Evolutionary conservation across 2,113 vertebrate genomes (phyloP), one percentile per base, ranked within the genome.

Genomic region (Amazona vittata): DNA sequence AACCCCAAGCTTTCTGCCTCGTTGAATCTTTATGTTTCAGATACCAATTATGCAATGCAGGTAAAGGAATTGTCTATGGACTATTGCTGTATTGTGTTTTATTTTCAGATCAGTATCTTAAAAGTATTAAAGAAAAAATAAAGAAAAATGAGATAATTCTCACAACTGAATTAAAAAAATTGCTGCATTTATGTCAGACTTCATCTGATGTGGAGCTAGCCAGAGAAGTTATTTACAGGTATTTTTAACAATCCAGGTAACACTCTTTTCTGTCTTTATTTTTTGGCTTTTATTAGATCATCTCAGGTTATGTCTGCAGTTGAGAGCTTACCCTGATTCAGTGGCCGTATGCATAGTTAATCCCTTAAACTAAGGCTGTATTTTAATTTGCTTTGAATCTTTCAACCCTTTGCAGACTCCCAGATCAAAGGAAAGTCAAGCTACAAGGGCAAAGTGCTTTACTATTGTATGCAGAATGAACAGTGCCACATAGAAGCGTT

Each of bases 111-210:
- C 96, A 95, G 6, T 99, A 98, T 97, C 97, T 99, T 59, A 96
- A 97, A 84, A 93, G 76, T 29, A 95, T 99, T 64, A 96, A 98
- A 89, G 94, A 99, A 76, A 99, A 99, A 92, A 43, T 99, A 41
- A 96, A 95, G 73, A 98, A 97, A 80, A 98, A 98, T 25, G 97
- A 97, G 62, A 88, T 98, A 12, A 98, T 99, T 88, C 63, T 99
- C 73, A 98, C 59, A 95, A 97, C 98, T 22, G 99, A 99, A 52
- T 95, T 99, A 82, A 99, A 98, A 97, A 97, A 95, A 1, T 85
- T 99, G 37, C 98, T 99, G 49, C 98, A 99, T 97, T 82, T 99
- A 60, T 99, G 99, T 93, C 97, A 99, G 41, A 98, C 98, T 81
- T 94, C 95, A 43, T 98, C 98, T 3, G 99, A 99, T 52, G 87